Conservation (phyloP, 2,113 vertebrate genomes). For the Nerophis ophidion region DNA sequence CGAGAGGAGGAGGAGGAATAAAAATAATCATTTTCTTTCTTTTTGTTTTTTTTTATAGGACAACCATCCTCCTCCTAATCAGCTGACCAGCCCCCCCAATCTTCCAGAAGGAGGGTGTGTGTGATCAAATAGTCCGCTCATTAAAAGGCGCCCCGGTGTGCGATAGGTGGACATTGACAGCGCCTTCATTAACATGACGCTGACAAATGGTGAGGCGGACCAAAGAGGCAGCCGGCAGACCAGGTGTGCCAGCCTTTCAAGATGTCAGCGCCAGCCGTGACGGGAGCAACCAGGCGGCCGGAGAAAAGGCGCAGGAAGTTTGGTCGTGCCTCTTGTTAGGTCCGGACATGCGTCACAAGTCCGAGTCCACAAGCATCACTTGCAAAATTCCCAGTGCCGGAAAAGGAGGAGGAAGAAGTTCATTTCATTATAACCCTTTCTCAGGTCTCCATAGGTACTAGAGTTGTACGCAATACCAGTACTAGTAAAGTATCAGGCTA, state of each 20-base stretch:
- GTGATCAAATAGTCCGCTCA: constrained; percentile 74
- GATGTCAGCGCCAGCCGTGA: constrained; percentile 37
- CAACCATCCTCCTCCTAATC: constrained; percentile 58
- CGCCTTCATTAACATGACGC: constrained; percentile 74
- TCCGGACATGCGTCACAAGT: no score
- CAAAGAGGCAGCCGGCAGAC: constrained; percentile 72
- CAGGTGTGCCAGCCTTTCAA: constrained; percentile 75
- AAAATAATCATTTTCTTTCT: constrained; percentile 62
- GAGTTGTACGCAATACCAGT: no score
- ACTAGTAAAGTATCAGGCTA: no score
- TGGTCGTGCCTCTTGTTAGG: no score
- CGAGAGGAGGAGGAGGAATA: constrained; percentile 46
- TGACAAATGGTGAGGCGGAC: constrained; percentile 77
- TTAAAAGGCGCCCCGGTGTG: constrained; percentile 73
- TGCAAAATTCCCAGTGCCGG: no score
- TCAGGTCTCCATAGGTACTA: no score
- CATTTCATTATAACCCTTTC: no score
- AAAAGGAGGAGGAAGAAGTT: no score
- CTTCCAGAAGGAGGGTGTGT: constrained; percentile 49
- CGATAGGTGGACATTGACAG: constrained; percentile 60
- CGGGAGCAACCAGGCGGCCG: background rate
- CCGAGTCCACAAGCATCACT: no score
- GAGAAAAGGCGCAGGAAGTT: no score
- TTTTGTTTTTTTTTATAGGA: constrained; percentile 40
- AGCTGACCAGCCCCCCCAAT: constrained; percentile 60